Percentiles rank a stretch among this genome's conserved stretches.
These are phyloP conservation scores for Tipula confusa DNA, from an alignment of 2,888 invertebrate genomes.

Conservation along the genomic window DNA sequence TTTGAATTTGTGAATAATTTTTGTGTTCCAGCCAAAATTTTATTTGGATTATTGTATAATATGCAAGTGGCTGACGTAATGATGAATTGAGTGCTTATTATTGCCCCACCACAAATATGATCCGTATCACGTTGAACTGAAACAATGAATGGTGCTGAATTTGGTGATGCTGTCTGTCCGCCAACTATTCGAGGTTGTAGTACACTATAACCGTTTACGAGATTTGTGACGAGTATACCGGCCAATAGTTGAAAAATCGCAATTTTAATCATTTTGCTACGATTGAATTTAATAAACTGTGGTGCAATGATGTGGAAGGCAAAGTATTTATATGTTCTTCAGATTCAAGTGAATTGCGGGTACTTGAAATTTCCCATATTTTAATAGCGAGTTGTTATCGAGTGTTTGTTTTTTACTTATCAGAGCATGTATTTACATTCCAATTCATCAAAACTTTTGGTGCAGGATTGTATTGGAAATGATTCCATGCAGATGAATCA, in stretches of 20 bases:
- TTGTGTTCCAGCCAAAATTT: conserved; percentile 25
- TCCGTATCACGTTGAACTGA: not conserved
- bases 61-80: not conserved
- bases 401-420: not conserved
- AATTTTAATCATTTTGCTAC: not conserved
- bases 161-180: not conserved
- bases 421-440: not conserved
- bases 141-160: not conserved
- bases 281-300: not conserved
- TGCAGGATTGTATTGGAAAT: not conserved
- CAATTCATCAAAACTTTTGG: not conserved
- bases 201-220: not conserved
- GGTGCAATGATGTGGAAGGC: not conserved
- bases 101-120: not conserved
- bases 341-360: not conserved
- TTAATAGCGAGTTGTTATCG: not conserved
- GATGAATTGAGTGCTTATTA: not conserved
- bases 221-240: not conserved
- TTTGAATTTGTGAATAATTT: not conserved
- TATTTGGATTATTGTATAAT: not conserved
- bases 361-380: not conserved
- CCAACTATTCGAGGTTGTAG: not conserved
- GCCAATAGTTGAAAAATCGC: not conserved
- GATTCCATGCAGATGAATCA: not conserved
- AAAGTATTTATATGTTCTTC: not conserved